A percentile compares a stretch with the other conserved stretches of the same genome.
These are phyloP conservation scores for Typhlichthys eigenmanni DNA, from an alignment of 2,797 vertebrate species.

Conservation along the genomic window DNA sequence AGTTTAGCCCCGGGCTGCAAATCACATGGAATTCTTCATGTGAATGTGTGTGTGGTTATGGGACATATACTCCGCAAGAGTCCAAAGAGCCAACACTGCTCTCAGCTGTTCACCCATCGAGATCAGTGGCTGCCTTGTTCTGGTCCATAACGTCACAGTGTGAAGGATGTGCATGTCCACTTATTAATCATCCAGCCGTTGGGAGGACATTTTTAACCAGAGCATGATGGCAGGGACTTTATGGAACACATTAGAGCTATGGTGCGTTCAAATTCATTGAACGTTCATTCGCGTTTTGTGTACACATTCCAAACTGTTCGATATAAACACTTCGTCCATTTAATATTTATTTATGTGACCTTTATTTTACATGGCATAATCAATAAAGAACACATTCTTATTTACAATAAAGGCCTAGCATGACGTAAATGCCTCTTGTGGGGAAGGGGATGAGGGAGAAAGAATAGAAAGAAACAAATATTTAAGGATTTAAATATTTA, in stretches of 20 bases:
- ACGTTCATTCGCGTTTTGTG: constrained; percentile 38
- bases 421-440: no score
- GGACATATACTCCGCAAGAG: constrained; percentile 35
- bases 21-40: constrained; percentile 68
- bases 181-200: constrained; percentile 70
- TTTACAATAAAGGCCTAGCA: no score
- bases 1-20: constrained; percentile 55
- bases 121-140: constrained; percentile 65
- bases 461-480: no score
- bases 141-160: constrained; percentile 52
- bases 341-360: no score
- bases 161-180: constrained; percentile 48
- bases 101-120: constrained; percentile 57
- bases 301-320: no score
- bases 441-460: no score
- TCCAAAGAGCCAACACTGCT: constrained; percentile 51
- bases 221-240: constrained; percentile 54
- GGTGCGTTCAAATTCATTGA: constrained; percentile 63
- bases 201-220: constrained; percentile 65
- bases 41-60: constrained; percentile 39
- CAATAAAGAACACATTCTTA: no score
- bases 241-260: constrained; percentile 34
- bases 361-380: no score
- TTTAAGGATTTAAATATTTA: no score
- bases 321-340: no score